Base-by-base conservation (phyloP, 2,113 vertebrate species). In the Paralichthys olivaceus region DNA sequence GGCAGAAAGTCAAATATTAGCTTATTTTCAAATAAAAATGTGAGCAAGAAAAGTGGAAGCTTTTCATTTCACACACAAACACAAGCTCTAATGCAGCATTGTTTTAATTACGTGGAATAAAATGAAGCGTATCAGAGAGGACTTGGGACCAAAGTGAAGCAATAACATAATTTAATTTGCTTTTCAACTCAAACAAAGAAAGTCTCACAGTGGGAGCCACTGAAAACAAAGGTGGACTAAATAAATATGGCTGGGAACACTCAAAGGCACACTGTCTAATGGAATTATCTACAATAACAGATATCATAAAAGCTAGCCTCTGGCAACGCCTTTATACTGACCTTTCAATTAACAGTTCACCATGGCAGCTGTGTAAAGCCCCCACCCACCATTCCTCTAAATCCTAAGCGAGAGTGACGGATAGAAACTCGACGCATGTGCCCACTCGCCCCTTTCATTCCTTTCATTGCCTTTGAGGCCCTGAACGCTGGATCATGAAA, bases 321-420 rank as follows among this genome's bases (percentile, higher is more conserved):
- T 4, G 37, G 62, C 58, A 40, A 71, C 80, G 69, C 70, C 69
- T 69, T 83, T 26, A 62, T 32, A 25, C 54, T 64, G 72, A 84
- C 81, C 79, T 84, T 86, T 87, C 53, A 83, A 83, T 85, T 69
- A 87, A 71, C 64, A 43, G 56, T 80, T 88, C 60, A 70, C 65
- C 34, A 43, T 56, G 55, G 67, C 80, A 86, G 62, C 28, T 4
- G 29, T 57, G 56, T 40, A 17, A 8, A 57, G 56, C 51, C 32
- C 57, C 26, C 34, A 17, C 22, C 5, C 12, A 4, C 60, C 25
- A 15, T 29, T 32, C 32, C 66, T 23, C 25, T 12, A 40, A 51
- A 61, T 32, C 19, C 71, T 62, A 14, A 59, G 57, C 9, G 29
- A 5, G n/a, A 47, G 29, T 37, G 77, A 57, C 23, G 20, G 71